These are phyloP conservation scores for Acanthaster planci DNA, from an alignment of 35 echinoderm and acorn worm species.

Conservation along the genomic window DNA sequence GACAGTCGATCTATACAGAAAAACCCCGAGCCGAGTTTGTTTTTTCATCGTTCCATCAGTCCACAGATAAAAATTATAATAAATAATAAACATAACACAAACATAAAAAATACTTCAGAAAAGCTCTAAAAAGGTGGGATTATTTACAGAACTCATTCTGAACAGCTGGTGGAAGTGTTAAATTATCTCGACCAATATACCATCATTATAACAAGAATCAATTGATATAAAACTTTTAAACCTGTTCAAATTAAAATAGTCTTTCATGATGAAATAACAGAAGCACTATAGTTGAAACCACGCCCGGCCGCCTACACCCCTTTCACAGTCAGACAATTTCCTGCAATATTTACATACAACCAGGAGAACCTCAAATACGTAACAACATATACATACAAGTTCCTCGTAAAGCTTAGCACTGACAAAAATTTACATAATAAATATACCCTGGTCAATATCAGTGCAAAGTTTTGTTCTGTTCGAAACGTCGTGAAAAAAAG, in stretches of 20 bases:
- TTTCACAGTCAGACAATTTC: not conserved
- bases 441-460: conserved; percentile 4
- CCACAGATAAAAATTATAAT: not conserved
- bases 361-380: conserved; percentile 7
- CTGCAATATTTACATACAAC: too few relatives aligned
- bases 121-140: conserved; percentile 11
- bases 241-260: conserved; percentile 30
- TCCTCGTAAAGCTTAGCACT: conserved; percentile 7
- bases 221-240: conserved; percentile 32
- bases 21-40: too few relatives aligned
- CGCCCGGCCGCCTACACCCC: not conserved
- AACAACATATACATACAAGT: conserved; percentile 29
- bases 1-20: too few relatives aligned
- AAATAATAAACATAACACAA: conserved; percentile 1
- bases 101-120: not conserved
- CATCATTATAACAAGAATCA: not conserved
- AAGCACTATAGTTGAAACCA: conserved; percentile 2
- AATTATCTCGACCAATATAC: conserved; percentile 8
- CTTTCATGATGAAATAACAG: not conserved
- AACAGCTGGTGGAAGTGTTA: not conserved
- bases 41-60: too few relatives aligned
- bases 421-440: conserved; percentile 29
- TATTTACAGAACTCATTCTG: not conserved
- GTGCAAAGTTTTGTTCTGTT: conserved; percentile 18
- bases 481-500: not conserved